These are phyloP conservation scores for Onthophagus taurus DNA, from an alignment of 1,140 invertebrate genomes.

Conservation along the genomic window DNA sequence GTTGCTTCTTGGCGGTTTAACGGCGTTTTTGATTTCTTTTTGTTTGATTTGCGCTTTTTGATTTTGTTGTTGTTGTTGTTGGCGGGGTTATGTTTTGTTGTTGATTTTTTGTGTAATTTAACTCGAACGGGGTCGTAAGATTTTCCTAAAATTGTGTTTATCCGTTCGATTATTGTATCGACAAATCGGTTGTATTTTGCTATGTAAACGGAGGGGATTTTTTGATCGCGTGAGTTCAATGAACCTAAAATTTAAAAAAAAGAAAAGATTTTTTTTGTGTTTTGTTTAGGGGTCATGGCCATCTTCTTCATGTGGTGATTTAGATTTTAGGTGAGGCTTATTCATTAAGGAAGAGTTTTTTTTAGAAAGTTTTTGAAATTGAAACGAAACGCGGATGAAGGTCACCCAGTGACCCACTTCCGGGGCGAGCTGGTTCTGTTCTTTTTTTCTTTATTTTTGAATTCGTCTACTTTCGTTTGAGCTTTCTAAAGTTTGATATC, in stretches of 20 bases:
- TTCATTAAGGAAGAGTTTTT: no score
- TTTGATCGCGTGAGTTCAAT: neutral
- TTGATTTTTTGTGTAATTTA: constrained; percentile 53
- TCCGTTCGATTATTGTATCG: constrained; percentile 66
- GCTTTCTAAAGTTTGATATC: no score
- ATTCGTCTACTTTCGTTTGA: no score
- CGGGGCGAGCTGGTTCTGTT: no score
- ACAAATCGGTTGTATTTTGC: constrained; percentile 74
- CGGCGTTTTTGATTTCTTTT: constrained; percentile 19
- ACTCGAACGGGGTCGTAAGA: constrained; percentile 77
- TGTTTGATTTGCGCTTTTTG: constrained; percentile 31
- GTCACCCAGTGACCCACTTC: no score
- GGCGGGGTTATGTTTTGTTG: constrained; percentile 36
- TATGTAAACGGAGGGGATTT: constrained; percentile 58
- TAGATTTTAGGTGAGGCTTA: no score
- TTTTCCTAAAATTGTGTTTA: constrained; percentile 63
- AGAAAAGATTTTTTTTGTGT: neutral
- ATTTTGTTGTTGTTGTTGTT: constrained; percentile 25
- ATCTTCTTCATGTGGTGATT: no score
- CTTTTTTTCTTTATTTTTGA: no score
- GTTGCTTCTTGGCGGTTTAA: constrained; percentile 11
- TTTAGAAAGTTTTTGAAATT: no score
- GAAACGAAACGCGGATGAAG: no score
- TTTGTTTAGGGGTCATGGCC: no score
- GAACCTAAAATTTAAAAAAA: constrained; percentile 1